Conservation (phyloP, 2,888 invertebrate species). For the Apeira syringaria region DNA sequence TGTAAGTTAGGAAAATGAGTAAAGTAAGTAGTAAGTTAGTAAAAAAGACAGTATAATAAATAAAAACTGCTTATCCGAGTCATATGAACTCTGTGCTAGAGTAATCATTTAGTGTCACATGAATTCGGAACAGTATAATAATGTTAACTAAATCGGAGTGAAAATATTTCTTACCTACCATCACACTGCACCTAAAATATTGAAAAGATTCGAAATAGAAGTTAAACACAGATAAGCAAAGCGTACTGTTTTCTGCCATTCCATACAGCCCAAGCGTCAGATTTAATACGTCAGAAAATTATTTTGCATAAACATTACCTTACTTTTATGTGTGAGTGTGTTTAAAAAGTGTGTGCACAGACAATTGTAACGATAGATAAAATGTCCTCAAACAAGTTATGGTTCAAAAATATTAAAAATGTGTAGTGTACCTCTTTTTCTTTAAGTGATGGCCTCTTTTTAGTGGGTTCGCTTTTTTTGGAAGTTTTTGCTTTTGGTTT, state of each 20-base stretch:
- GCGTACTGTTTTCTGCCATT: slow-evolving; percentile 48
- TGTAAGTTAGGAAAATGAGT: slow-evolving; percentile 30
- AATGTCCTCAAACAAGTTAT: slow-evolving; percentile 41
- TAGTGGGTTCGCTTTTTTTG: slow-evolving; percentile 67
- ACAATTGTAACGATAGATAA: slow-evolving; percentile 18
- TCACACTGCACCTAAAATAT: neutral
- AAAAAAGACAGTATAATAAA: slow-evolving; percentile 3
- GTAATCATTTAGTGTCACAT: neutral
- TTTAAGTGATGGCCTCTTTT: slow-evolving; percentile 74
- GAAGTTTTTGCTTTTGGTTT: slow-evolving; percentile 68
- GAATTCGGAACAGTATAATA: neutral
- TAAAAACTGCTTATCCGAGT: no score
- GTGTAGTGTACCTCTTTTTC: slow-evolving; percentile 68
- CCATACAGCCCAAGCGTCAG: slow-evolving; percentile 37
- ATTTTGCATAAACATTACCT: slow-evolving; percentile 8
- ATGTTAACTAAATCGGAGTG: neutral
- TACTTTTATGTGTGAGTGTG: slow-evolving; percentile 18
- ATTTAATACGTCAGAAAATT: slow-evolving; percentile 23
- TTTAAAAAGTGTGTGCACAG: slow-evolving; percentile 15
- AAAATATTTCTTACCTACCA: slow-evolving; percentile 4
- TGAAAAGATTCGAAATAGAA: neutral
- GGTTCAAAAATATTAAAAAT: slow-evolving; percentile 34
- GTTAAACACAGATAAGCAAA: slow-evolving; percentile 47
- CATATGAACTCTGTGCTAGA: no score
- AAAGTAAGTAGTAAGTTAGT: slow-evolving; percentile 1